Evolutionary conservation across 1,140 invertebrate genomes (phyloP), one percentile per base, ranked within the genome.

Genomic region (Calycopis cecrops): DNA sequence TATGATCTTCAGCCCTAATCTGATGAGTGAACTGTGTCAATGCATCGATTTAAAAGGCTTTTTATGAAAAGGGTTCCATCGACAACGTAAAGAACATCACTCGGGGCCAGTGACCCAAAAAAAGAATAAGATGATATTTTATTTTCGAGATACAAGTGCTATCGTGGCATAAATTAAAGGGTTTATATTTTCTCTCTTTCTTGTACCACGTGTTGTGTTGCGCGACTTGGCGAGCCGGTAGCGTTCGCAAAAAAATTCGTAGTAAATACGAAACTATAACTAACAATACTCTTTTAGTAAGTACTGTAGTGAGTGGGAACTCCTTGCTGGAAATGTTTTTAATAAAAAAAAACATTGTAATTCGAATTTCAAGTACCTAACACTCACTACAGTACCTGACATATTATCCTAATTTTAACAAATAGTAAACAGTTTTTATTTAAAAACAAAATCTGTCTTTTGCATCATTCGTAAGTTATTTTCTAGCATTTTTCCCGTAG

Each of bases 141-240:
- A 83, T 84, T 82, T 85, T 84, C 78, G 69, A 86, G 78, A 85
- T 85, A 76, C 74, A 76, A 80, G 74, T 80, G 80, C 76, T 86
- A 85, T 86, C 79, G 76, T 78, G 79, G 83, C 72, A 86, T 86
- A 86, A 86, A 86, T 86, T 84, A 84, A 81, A 83, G 79, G 73
- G 67, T 84, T 82, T 83, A 79, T 86, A 82, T 79, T 86, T 82
- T 81, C 72, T 83, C 76, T 78, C 73, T 85, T 76, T 85, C 74
- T 79, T 57, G 66, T 67, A 72, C 80, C 82, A 84, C 79, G 83
- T 84, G 80, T 84, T 73, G 69, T 59, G 65, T 59, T 67, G 65
- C 62, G 58, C 61, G 71, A 69, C 70, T 73, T 60, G 67, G 62
- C 58, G 62, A 61, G 49, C 35, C 47, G 35, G 72, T 83, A 82